These are phyloP conservation scores for Fistularia tabacaria DNA, from an alignment of 2,797 vertebrate species.

Conservation along the genomic window DNA sequence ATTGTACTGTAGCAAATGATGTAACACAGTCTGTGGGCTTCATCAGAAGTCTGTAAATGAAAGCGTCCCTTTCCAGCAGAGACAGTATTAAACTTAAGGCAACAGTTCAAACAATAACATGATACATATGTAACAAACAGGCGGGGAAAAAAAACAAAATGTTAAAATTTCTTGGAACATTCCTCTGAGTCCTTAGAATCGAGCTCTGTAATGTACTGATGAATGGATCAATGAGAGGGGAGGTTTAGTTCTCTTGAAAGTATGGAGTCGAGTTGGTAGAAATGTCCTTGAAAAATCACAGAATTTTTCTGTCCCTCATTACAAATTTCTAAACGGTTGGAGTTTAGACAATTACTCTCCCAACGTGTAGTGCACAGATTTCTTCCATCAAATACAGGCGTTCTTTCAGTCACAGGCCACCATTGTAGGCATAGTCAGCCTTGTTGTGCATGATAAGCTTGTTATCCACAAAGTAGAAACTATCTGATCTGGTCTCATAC, in stretches of 20 bases:
- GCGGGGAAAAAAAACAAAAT: slow-evolving; percentile 13
- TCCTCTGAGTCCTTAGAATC: slow-evolving; percentile 30
- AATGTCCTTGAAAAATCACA: slow-evolving; percentile 23
- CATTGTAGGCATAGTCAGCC: slow-evolving; percentile 97
- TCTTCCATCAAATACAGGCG: slow-evolving; percentile 5
- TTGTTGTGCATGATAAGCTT: slow-evolving; percentile 99
- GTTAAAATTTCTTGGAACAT: slow-evolving; percentile 18
- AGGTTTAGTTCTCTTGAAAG: slow-evolving; percentile 45
- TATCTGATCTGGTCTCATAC: slow-evolving; percentile 96
- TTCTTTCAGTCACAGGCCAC: slow-evolving; percentile 79
- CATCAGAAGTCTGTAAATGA: slow-evolving; percentile 21
- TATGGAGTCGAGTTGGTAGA: slow-evolving; percentile 14
- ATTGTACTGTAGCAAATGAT: slow-evolving; percentile 19
- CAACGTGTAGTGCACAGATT: slow-evolving; percentile 30
- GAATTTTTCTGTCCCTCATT: neutral
- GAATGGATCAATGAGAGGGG: slow-evolving; percentile 42
- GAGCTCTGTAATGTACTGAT: slow-evolving; percentile 34
- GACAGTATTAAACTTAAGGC: slow-evolving; percentile 52
- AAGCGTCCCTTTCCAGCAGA: slow-evolving; percentile 66
- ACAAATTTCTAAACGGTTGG: slow-evolving; percentile 12
- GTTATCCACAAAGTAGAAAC: slow-evolving; percentile 99
- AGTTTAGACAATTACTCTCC: slow-evolving; percentile 22
- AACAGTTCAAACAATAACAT: slow-evolving; percentile 36
- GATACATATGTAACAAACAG: slow-evolving; percentile 26
- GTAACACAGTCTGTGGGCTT: slow-evolving; percentile 14